Base-by-base conservation (phyloP, 2,113 vertebrate genomes). In the Sinosuthora webbiana region DNA sequence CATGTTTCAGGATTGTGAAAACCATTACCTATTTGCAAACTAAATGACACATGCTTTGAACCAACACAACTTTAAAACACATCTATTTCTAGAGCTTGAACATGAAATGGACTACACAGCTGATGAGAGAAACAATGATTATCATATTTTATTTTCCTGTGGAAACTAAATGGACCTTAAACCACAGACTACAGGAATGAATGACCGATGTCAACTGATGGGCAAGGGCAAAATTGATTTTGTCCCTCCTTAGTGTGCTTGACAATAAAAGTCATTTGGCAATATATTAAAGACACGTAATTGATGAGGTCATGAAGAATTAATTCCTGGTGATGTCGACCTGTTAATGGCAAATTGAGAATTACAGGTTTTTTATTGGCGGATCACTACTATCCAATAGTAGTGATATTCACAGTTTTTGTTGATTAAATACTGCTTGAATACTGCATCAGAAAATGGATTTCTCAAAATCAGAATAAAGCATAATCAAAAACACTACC, bases 11-110 rank as follows among this genome's bases (percentile, higher is more conserved):
- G 25, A 74, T 71, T 86, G 75, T 25, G 62, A 78, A 86, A 95
- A 94, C 68, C 57, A 83, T 47, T 45, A 71, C 52, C 33, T 80
- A 62, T 76, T 93, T 81, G 47, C 59, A 94, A 89, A 93, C 93
- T 62, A 93, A 57, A 89, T 78, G 47, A 53, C 45, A 64, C 42
- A 82, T 55, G n/a, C 69, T 89, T 96, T 87, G 64, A 93, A 91
- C 19, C 31, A 80, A 59, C 17, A 71, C 28, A 80, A 42, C 25
- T 94, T 91, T 56, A 35, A 71, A 94, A 88, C 23, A 79, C 21
- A 23, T 77, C 60, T 83, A 60, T 57, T 92, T 87, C 56, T 76
- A 31, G 47, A 79, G 65, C 44, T 64, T 82, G 53, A 87, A 69
- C 74, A 79, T 7, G 45, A 85, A 94, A 83, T 55, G 23, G 42